Conservation (phyloP, 2,113 vertebrate genomes). For the Lates calcarifer region DNA sequence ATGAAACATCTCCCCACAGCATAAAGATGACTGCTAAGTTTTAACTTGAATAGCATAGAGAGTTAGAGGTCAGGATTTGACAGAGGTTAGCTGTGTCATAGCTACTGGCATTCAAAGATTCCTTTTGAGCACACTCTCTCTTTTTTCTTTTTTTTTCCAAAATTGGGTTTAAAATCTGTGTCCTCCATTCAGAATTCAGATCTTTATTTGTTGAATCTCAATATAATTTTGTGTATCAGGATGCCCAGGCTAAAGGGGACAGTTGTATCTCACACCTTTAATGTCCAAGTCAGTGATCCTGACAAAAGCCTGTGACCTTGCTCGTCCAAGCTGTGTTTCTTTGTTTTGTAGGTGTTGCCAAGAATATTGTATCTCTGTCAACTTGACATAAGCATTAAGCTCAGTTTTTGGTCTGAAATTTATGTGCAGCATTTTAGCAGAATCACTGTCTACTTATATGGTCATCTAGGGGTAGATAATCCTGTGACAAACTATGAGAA, state of each 20-base stretch:
- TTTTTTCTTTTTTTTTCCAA: too few relatives aligned
- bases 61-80: background rate
- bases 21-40: background rate
- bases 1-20: background rate
- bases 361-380: background rate
- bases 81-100: background rate
- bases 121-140: too few relatives aligned
- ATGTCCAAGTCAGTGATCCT: background rate
- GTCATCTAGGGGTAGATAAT: background rate
- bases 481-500: background rate
- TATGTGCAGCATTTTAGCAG: background rate
- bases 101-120: background rate
- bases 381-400: background rate
- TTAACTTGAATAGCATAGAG: background rate
- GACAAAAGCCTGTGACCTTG: background rate
- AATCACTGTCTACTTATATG: background rate
- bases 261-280: background rate
- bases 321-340: background rate
- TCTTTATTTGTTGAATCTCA: background rate
- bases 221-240: background rate
- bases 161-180: background rate
- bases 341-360: background rate
- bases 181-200: background rate
- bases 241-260: background rate
- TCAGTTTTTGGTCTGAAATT: background rate